phyloP scores from a whole-genome alignment of 2,888 invertebrate genomes.

The Neoitamus cyanurus region DNA sequence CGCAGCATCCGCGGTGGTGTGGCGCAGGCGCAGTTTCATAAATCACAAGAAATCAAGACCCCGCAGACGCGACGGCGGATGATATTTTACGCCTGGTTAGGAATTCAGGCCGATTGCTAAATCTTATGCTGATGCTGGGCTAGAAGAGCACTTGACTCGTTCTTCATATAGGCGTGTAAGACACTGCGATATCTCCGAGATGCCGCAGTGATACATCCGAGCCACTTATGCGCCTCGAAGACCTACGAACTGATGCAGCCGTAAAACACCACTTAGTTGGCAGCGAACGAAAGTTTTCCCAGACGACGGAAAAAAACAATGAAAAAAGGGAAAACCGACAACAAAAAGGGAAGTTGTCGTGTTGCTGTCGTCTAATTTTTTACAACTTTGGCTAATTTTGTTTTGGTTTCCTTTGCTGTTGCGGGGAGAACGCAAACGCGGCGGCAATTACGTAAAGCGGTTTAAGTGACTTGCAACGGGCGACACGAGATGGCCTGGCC shows the following conservation, averaged over 20 bases:
- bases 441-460: not conserved
- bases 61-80: not conserved
- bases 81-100: constrained; percentile 1
- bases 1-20: not conserved
- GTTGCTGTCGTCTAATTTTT: not conserved
- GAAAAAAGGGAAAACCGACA: not conserved
- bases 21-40: not conserved
- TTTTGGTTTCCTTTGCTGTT: not conserved
- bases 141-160: not conserved
- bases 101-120: constrained; percentile 1
- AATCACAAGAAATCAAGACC: not conserved
- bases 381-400: not conserved
- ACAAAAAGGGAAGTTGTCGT: constrained; percentile 1
- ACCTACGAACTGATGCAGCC: not conserved
- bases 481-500: not conserved
- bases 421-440: not conserved
- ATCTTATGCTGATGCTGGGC: not conserved
- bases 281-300: not conserved
- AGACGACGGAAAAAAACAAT: not conserved
- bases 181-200: not conserved
- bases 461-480: not conserved
- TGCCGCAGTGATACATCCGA: not conserved
- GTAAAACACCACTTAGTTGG: not conserved
- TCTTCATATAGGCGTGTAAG: not conserved
- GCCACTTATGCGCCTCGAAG: not conserved